A percentile compares a stretch with the other conserved stretches of the same genome.
These are phyloP conservation scores for Diadema setosum DNA, from an alignment of 35 echinoderm and acorn worm species.

Conservation along the genomic window DNA sequence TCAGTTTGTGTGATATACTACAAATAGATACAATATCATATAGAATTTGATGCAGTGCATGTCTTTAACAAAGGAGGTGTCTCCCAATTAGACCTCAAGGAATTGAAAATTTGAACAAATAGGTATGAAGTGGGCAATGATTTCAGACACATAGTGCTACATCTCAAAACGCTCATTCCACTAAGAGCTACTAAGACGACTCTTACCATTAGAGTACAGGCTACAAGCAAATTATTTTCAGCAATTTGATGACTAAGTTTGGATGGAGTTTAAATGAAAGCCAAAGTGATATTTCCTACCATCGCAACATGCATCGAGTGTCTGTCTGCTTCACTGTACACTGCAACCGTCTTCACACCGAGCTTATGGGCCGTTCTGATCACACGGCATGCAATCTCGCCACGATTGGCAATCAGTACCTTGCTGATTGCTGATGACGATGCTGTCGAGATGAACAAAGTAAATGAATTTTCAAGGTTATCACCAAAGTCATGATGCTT, in stretches of 20 bases:
- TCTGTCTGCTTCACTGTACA: constrained; percentile 96
- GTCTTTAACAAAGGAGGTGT: too few species aligned
- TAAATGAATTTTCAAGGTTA: background rate
- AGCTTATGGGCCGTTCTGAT: constrained; percentile 83
- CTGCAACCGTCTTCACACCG: constrained; percentile 90
- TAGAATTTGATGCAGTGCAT: too few species aligned
- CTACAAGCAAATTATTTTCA: background rate
- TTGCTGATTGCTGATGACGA: constrained; percentile 56
- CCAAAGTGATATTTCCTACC: constrained; percentile 28
- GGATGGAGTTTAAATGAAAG: background rate
- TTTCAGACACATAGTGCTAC: too few species aligned
- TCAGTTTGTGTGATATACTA: too few species aligned
- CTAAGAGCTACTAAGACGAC: too few species aligned
- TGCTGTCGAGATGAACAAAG: constrained; percentile 12
- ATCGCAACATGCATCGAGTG: constrained; percentile 94
- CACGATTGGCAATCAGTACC: constrained; percentile 93
- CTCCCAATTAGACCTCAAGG: too few species aligned
- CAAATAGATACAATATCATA: too few species aligned
- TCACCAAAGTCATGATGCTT: too few species aligned
- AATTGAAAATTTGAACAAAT: too few species aligned
- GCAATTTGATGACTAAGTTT: background rate
- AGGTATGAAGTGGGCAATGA: too few species aligned
- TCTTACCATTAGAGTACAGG: too few species aligned
- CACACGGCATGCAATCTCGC: constrained; percentile 96
- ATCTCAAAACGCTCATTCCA: too few species aligned